These are phyloP conservation scores for Sandelia bainsii DNA, from an alignment of 2,797 vertebrate genomes.

Conservation along the genomic window DNA sequence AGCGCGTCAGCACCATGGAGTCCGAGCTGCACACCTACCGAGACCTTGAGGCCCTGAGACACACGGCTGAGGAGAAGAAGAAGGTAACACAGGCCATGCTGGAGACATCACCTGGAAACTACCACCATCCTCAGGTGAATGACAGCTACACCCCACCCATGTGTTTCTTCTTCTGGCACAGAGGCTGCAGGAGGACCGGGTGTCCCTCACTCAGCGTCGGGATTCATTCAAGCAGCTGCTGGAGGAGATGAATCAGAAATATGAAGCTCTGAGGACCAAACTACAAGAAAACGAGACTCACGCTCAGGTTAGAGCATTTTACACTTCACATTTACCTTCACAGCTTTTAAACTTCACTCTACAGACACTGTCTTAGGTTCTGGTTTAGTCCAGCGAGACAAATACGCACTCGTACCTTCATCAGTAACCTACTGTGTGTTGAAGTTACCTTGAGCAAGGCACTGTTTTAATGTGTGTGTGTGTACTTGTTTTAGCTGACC, in stretches of 20 bases:
- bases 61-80: constrained; percentile 90
- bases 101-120: neutral
- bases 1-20: constrained; percentile 85
- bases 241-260: constrained; percentile 83
- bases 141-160: no score
- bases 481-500: constrained; percentile 85
- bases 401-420: neutral
- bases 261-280: constrained; percentile 86
- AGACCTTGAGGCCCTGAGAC: constrained; percentile 89
- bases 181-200: constrained; percentile 90
- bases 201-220: constrained; percentile 82
- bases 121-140: no score
- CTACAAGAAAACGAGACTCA: constrained; percentile 95
- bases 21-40: constrained; percentile 86
- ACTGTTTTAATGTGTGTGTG: neutral
- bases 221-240: constrained; percentile 87
- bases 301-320: constrained; percentile 85
- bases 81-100: constrained; percentile 80
- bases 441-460: neutral
- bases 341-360: no score
- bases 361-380: no score
- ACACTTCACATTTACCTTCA: neutral
- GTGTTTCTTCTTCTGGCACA: constrained; percentile 50
- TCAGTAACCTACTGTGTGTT: neutral
- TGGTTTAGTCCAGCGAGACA: neutral